Evolutionary conservation across 2,797 vertebrate species (phyloP), one percentile per base, ranked within the genome.

Genomic region (Alfaro cultratus): DNA sequence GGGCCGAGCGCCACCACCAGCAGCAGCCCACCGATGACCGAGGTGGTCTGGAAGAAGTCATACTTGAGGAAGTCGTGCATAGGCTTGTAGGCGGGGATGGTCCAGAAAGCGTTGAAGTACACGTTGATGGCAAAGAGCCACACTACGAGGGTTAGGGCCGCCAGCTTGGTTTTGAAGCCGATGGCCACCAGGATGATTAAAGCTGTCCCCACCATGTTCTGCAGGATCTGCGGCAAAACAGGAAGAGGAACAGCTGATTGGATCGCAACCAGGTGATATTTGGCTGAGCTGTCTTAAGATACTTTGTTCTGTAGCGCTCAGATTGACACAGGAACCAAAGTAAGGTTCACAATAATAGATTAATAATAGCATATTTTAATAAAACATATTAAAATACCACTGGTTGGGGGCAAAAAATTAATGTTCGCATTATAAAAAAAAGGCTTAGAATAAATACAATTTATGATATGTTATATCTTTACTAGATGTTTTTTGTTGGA

Each of bases 61-160:
- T 99, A 99, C 92, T 97, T 99, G 87, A 99, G 97, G 96, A 99
- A 99, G 95, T 99, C 99, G 1, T 99, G 98, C 98, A 99, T 99
- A 91, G 98, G 98, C 88, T 99, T 99, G 93, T 99, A 99, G 86
- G 95, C 93, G 0, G 99, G 97, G 86, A 99, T 84, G 92, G 96
- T 97, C 99, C 99, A 99, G 97, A 99, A 99, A 86, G 98, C 98
- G 51, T 99, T 99, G 96, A 99, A 98, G 91, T 99, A 99, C 91
- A 99, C 94, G 60, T 99, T 99, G 94, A 99, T 97, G 80, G 95
- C 96, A 74, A 99, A 96, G 10, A 99, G 97, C 98, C 98, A 99
- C 88, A 99, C 87, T 43, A 99, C 98, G 0, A 99, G 95, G 68
- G 98, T 99, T 92, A 99, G 89, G 9, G 99, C 98, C 0, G 99